Evolutionary conservation across 2,888 invertebrate genomes (phyloP).

Genomic region (Myopa testacea): DNA sequence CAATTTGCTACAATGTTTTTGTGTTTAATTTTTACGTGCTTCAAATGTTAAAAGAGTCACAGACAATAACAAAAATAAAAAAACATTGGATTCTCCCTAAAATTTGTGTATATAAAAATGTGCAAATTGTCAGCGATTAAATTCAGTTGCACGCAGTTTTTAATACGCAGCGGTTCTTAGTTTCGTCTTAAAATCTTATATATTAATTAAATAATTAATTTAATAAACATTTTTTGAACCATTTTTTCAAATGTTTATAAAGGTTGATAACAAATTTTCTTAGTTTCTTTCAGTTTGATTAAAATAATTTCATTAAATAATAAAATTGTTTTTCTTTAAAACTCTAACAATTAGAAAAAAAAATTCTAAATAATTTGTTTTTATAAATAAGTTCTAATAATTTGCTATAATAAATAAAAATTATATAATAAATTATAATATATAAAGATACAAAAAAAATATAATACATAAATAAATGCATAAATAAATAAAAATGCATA

Average conservation of each 20-base stretch:
- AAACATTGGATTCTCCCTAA: constrained; percentile 5
- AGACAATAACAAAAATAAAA: neutral
- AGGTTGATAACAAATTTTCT: constrained; percentile 32
- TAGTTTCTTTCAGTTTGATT: neutral
- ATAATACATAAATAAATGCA: too few relatives aligned
- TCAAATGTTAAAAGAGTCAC: constrained; percentile 36
- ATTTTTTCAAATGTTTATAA: constrained; percentile 33
- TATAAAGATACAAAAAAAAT: neutral
- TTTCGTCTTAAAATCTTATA: constrained; percentile 1
- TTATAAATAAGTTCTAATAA: neutral
- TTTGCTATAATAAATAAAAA: neutral
- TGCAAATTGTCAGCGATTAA: constrained; percentile 45
- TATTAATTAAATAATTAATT: neutral
- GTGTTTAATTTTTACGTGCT: constrained; percentile 37
- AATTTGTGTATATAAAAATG: constrained; percentile 57
- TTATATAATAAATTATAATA: neutral
- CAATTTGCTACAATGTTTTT: constrained; percentile 33
- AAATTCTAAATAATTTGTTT: too few relatives aligned
- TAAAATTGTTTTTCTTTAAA: neutral
- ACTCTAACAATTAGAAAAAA: too few relatives aligned
- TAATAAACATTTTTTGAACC: neutral
- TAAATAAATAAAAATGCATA: too few relatives aligned
- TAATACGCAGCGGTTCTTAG: constrained; percentile 27
- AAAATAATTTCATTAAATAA: neutral
- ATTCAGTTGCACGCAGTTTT: constrained; percentile 48